A percentile compares a stretch with the other conserved stretches of the same genome.
Evolutionary conservation across 2,888 invertebrate species (phyloP).

Genomic region (Scotopteryx bipunctaria): DNA sequence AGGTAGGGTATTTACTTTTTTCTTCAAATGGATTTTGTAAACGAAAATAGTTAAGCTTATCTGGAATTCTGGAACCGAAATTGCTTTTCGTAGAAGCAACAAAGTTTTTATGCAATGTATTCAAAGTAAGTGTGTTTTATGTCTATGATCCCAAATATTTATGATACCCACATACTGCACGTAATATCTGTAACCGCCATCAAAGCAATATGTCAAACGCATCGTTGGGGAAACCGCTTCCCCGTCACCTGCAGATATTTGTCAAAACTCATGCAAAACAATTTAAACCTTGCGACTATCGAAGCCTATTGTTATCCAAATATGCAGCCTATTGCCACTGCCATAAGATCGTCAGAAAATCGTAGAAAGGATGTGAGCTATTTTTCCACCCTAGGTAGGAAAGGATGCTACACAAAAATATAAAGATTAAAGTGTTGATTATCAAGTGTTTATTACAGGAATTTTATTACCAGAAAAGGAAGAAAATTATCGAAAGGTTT

Average conservation of each 20-base stretch:
- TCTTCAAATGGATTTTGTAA: too few relatives aligned
- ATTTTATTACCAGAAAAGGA: too few relatives aligned
- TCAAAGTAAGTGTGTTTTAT: not conserved
- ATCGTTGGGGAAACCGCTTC: slow-evolving; percentile 70
- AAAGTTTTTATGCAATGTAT: not conserved
- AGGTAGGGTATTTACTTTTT: too few relatives aligned
- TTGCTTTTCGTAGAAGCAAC: not conserved
- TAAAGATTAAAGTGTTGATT: too few relatives aligned
- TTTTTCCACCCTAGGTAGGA: too few relatives aligned
- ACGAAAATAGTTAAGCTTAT: too few relatives aligned
- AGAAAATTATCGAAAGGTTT: too few relatives aligned
- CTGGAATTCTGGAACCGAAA: too few relatives aligned
- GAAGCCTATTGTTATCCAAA: slow-evolving; percentile 35
- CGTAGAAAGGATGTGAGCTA: too few relatives aligned
- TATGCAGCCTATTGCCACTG: slow-evolving; percentile 39
- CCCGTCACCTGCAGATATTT: slow-evolving; percentile 81
- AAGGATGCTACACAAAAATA: too few relatives aligned
- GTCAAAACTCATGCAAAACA: slow-evolving; percentile 73
- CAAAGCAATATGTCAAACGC: slow-evolving; percentile 78
- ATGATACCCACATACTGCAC: slow-evolving; percentile 54
- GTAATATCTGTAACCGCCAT: slow-evolving; percentile 61
- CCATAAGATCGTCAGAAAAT: slow-evolving; percentile 16
- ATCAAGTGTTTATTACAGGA: too few relatives aligned
- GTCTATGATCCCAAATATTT: slow-evolving; percentile 44
- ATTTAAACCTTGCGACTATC: slow-evolving; percentile 39